Base-by-base conservation (phyloP, 2,888 invertebrate species). In the Drosophila silvestris region DNA sequence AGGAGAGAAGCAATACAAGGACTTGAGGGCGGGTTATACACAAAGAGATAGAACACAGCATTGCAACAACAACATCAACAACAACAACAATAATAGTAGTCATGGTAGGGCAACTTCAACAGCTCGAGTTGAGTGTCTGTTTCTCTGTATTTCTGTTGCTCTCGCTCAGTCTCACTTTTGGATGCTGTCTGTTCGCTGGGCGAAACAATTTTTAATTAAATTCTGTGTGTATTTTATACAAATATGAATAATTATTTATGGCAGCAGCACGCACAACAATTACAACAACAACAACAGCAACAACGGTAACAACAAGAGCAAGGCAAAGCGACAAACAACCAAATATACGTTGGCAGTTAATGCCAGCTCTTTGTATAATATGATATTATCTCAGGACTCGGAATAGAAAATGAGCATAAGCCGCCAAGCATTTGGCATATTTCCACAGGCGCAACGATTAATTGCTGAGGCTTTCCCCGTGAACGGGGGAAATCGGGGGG, bases 161-260 rank as follows among this genome's bases (percentile, higher is more conserved):
- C 52, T 32, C 3, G 10, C 19, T 7, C 30, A 50, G 50, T 28
- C 32, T 39, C 28, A 28, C 35, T 33, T 44, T 56, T 52, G 47
- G 52, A 10, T 12, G 9, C 62, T 67, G 41, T 47, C 53, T 63
- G 59, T 39, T 59, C 59, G 66, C 33, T 30, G 50, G 61, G 72
- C 81, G 74, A 82, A 87, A 78, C 85, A 87, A 91, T 89, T 89
- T 89, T 89, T 89, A 89, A 89, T 89, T 91, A 89, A 89, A 89
- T 91, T 91, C 81, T 91, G 81, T 84, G 82, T 85, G 77, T 90
- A 89, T 91, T 86, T 86, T 80, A 84, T 90, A 89, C 82, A 91
- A 91, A 89, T 91, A 91, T 89, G 89, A 91, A 91, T 91, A 91
- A 89, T 91, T 89, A 91, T 85, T 91, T 91, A 89, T 91, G 90